phyloP scores from a whole-genome alignment of 2,888 invertebrate genomes.

The Pterobdella sp. region DNA sequence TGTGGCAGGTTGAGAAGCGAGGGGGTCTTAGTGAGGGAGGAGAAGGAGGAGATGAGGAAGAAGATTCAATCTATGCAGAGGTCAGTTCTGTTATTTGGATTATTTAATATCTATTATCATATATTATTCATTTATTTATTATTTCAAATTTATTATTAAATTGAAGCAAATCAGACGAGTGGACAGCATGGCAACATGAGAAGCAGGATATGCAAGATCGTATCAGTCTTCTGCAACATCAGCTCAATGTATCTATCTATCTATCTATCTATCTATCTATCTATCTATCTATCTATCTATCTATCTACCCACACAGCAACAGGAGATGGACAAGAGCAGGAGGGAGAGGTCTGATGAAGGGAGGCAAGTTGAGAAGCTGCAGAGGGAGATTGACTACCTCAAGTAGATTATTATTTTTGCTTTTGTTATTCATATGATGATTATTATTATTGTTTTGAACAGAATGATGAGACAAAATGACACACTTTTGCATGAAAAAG shows the following conservation, averaged over 20 bases:
- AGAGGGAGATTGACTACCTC: neutral
- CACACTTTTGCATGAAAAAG: constrained; percentile 3
- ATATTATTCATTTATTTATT: too few relatives aligned
- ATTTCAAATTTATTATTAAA: too few relatives aligned
- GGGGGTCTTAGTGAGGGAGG: neutral
- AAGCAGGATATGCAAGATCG: neutral
- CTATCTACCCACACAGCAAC: neutral
- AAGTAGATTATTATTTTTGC: neutral
- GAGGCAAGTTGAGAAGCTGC: neutral
- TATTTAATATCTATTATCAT: too few relatives aligned
- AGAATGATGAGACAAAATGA: neutral
- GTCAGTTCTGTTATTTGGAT: neutral
- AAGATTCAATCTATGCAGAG: neutral
- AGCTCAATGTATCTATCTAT: neutral
- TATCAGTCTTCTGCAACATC: neutral
- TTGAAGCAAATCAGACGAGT: too few relatives aligned
- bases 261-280: neutral
- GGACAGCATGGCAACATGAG: neutral
- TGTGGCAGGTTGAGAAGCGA: neutral
- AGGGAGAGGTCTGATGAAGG: neutral
- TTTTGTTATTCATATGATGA: too few relatives aligned
- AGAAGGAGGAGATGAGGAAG: neutral
- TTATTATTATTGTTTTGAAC: too few relatives aligned
- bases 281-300: neutral
- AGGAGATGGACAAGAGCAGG: neutral